A percentile compares a stretch with the other conserved stretches of the same genome.
These are phyloP conservation scores for Iguana delicatissima DNA, from an alignment of 2,797 vertebrate species.

Conservation along the genomic window DNA sequence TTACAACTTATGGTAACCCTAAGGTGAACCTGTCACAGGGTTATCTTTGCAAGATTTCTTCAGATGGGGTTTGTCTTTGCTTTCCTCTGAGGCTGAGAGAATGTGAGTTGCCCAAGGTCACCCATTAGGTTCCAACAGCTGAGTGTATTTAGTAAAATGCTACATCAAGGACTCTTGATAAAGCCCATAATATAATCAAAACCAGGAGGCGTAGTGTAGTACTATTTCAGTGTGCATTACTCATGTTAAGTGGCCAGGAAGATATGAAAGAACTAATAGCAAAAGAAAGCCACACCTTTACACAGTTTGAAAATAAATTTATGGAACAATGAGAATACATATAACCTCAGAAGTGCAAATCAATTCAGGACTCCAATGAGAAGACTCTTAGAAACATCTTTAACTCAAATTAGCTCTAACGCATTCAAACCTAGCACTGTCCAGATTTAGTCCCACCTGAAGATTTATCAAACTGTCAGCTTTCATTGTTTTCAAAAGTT, in stretches of 20 bases:
- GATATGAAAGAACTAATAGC: not conserved
- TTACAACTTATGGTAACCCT: no score
- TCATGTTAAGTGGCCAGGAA: not conserved
- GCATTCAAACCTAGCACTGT: not conserved
- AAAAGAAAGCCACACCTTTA: not conserved
- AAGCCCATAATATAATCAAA: not conserved
- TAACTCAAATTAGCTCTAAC: not conserved
- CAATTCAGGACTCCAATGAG: not conserved
- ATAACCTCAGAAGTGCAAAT: not conserved
- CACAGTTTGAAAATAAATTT: not conserved
- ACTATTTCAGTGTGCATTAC: not conserved
- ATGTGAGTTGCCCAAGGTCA: no score
- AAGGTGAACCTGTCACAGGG: no score
- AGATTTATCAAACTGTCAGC: not conserved
- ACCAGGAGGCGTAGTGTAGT: no score
- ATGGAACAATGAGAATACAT: not conserved
- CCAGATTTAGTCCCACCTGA: slow-evolving; percentile 1
- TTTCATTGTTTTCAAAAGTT: not conserved
- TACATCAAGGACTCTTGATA: not conserved
- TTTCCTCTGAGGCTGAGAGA: no score
- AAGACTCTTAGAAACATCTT: not conserved
- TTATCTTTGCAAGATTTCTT: no score
- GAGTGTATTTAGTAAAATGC: not conserved
- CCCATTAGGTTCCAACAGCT: no score
- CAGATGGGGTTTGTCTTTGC: no score